Evolutionary conservation across 2,113 vertebrate genomes (phyloP), one percentile per base, ranked within the genome.

Genomic region (Marmota flaviventris): DNA sequence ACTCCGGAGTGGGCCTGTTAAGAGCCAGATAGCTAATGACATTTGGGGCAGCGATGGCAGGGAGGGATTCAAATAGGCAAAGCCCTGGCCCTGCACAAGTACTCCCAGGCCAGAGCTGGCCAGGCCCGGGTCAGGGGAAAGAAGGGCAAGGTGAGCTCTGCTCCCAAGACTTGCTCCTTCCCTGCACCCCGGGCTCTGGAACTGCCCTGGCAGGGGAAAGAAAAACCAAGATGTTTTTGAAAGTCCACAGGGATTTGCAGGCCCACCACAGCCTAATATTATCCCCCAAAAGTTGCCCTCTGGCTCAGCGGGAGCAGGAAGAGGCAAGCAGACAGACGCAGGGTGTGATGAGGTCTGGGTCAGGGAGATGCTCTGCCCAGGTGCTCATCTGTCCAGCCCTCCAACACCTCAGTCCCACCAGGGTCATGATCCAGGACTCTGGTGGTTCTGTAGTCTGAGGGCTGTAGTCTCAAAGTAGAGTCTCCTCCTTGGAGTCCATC

Each of bases 351-450:
- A 18, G 67, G 39, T 12, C 16, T 51, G 18, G 0, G 34, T 53
- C 2, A 0, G 0, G 8, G 34, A 39, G 25, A 16, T 22, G 34
- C 73, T 27, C 24, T 42, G 42, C 37, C 67, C 12, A 8, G 3
- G 4, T 10, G 4, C 39, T 85, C 1, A 37, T 51, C 65, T 88
- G 67, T 17, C 58, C 48, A 0, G 18, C 32, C 39, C 34, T 29
- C 18, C 37, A 70, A 22, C 22, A 27, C 51, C n/a, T 18, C 34
- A 58, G 4, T 8, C 53, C 88, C 82, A 22, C 67, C n/a, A 29
- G 29, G 63, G 53, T 53, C 48, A 12, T 4, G 45, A 63, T 16
- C 45, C 69, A 72, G 65, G 69, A 61, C 6, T 37, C 67, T 56
- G 76, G 42, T 37, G 39, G 76, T 29, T 63, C 56, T 27, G 20